Conservation (phyloP, 2,888 invertebrate species). For the Eupelmus urozonus region DNA sequence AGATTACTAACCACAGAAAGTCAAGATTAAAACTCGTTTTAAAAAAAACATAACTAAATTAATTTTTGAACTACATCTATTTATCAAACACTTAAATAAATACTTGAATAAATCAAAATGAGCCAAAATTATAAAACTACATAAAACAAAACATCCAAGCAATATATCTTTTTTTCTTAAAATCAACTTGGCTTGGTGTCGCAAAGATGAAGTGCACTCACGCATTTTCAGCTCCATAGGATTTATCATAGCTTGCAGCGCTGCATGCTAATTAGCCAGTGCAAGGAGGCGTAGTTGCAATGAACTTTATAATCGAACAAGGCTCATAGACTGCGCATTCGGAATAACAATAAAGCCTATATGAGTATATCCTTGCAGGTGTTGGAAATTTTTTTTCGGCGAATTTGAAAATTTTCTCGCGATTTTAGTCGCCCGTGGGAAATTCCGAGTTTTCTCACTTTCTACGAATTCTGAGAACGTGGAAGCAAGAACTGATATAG, state of each 20-base stretch:
- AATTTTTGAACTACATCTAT: no score
- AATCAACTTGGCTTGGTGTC: no score
- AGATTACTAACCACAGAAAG: no score
- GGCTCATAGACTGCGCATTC: constrained; percentile 1
- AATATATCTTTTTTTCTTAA: no score
- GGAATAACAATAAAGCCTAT: constrained; percentile 10
- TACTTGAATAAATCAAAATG: no score
- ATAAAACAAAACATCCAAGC: not conserved
- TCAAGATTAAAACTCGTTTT: no score
- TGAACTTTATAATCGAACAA: constrained; percentile 8
- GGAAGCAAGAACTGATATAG: constrained; percentile 42
- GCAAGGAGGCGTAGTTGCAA: constrained; percentile 2
- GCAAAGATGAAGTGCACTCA: no score
- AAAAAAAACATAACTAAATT: no score
- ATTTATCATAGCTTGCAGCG: constrained; percentile 27
- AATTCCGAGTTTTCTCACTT: constrained; percentile 30
- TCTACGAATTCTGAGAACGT: not conserved
- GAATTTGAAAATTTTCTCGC: not conserved
- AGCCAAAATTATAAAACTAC: no score
- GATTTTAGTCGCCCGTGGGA: not conserved
- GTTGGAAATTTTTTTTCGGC: not conserved
- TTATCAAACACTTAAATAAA: no score
- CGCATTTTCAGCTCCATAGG: not conserved
- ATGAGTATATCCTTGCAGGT: not conserved
- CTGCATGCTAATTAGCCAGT: constrained; percentile 34